Base-by-base conservation (phyloP, 1,140 invertebrate species). In the Lasioglossum albipes region DNA sequence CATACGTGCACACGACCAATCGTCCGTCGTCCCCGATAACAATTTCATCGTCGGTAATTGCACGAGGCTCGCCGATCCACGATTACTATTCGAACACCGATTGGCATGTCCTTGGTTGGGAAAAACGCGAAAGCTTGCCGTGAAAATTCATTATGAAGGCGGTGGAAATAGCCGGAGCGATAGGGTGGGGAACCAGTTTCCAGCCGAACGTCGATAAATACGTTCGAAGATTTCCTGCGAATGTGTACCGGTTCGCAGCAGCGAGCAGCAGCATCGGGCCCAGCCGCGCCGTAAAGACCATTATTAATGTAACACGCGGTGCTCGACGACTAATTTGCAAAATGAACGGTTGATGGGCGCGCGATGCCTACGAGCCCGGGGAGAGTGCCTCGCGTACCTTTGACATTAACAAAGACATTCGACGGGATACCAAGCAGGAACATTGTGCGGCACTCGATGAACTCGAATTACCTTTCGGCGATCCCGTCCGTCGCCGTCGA, bases 181-280 rank as follows among this genome's bases (percentile, higher is more conserved):
- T 49, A 10, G 52, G n/a, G 36, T 3, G 42, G n/a, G 59, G 76
- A 85, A 85, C 82, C 84, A 77, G 84, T 85, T 85, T 72, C n/a
- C n/a, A 54, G n/a, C 31, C 49, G 61, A 84, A 69, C 22, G 69
- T 61, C 31, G 81, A 54, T 61, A 75, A 81, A 45, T 79, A 71
- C 49, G 61, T 61, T 75, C 62, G n/a, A 49, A 71, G 67, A 36
- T 75, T 59, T 54, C 57, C 2, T 52, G 27, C 27, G 54, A 79
- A 78, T 78, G 71, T 83, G 59, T 85, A 85, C 83, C 79, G 84
- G 83, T 78, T 81, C 65, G 36, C 36, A 36, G 36, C 36, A 66
- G 62, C 27, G 18, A 31, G 42, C 10, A 49, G 12, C 20, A 27
- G 61, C 62, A 62, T 27, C 31, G n/a, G 13, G 57, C 9, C 62